Base-by-base conservation (phyloP, 2,888 invertebrate species). In the Yponomeuta evonymella region DNA sequence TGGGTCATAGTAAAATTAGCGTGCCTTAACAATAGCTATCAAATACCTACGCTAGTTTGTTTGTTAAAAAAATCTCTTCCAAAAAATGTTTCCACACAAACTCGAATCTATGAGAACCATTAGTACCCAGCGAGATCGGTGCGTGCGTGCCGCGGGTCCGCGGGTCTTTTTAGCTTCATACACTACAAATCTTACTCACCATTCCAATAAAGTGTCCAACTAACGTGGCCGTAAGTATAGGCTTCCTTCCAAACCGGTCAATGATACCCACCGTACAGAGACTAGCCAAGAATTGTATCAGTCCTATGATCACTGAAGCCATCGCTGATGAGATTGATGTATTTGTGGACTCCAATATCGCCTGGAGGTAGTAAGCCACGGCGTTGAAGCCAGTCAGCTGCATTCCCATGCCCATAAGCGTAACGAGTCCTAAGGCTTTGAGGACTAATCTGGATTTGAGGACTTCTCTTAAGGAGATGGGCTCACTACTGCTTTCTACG, bases 341-440 rank as follows among this genome's bases (percentile, higher is more conserved):
- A 15, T 83, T 74, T 0, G 88, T 83, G 0, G 83, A 83, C 58
- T 82, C 82, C 70, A 89, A 74, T 48, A 89, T 79, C 0, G 86
- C 83, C 76, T 88, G 88, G 1, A 88, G 74, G 70, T 88, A 89
- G 73, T 81, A 84, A 0, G 80, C 74, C 0, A 89, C 80, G 0
- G 81, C 82, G 63, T 85, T 87, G 58, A 79, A 86, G 0, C 88
- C 87, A 0, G 78, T 75, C 0, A 85, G 70, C 23, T 86, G 84
- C 0, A 74, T 5, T 0, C 80, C 77, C 0, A 76, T 51, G 2
- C 71, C 70, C 9, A 75, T 48, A n/a, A 72, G 29, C 6, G 73
- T 66, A 3, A 58, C 48, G 3, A 75, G 51, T 5, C 70, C 74
- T 6, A 75, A 43, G 51, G 73, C 73, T 71, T 74, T 75, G 0